A percentile compares a stretch with the other conserved stretches of the same genome.
These are phyloP conservation scores for Norana najaformis DNA, from an alignment of 2,888 invertebrate genomes.

Conservation along the genomic window DNA sequence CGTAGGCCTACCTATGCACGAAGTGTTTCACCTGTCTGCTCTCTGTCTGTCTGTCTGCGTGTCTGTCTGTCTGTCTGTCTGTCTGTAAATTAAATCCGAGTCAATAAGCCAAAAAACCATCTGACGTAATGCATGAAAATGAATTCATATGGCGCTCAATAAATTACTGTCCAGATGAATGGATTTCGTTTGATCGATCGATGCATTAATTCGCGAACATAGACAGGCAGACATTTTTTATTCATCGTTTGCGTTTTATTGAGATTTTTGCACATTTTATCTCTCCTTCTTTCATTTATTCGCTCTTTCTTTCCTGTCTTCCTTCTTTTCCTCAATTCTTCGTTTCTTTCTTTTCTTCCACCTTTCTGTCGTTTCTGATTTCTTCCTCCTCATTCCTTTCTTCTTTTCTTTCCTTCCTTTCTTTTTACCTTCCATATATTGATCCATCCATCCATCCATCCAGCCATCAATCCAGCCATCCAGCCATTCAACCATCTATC, in stretches of 20 bases:
- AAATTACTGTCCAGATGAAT: conserved; percentile 5
- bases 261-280: too few relatives aligned
- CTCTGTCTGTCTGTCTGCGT: too few relatives aligned
- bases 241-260: not conserved
- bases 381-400: not conserved
- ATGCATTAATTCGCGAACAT: not conserved
- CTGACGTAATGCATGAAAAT: conserved; percentile 6
- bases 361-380: not conserved
- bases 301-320: not conserved
- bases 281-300: not conserved
- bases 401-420: too few relatives aligned
- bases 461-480: too few relatives aligned
- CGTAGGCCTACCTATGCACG: too few relatives aligned
- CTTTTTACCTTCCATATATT: too few relatives aligned
- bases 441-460: too few relatives aligned
- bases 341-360: too few relatives aligned
- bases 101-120: not conserved
- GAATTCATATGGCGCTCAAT: not conserved
- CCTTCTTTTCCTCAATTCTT: not conserved
- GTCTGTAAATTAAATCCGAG: not conserved
- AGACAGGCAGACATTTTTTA: not conserved
- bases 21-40: too few relatives aligned
- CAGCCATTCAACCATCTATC: not conserved
- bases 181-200: not conserved
- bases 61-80: not conserved